A percentile compares a stretch with the other conserved stretches of the same genome.
These are phyloP conservation scores for Avahi laniger DNA, from an alignment of 2,797 vertebrate species.

Conservation along the genomic window DNA sequence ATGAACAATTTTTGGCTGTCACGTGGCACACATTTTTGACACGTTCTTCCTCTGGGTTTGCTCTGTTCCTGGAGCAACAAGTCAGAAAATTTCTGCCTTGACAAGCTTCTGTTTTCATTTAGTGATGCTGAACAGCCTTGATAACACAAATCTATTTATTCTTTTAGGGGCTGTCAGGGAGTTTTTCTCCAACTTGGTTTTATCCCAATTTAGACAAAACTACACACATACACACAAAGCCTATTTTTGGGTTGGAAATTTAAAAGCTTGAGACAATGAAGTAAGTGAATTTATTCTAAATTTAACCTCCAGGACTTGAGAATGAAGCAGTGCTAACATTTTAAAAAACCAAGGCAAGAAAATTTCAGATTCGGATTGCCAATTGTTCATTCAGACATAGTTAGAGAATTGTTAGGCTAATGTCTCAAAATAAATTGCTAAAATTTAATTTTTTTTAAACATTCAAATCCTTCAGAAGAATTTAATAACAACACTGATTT, in stretches of 20 bases:
- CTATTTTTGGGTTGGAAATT: slow-evolving; percentile 26
- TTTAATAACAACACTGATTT: slow-evolving; percentile 16
- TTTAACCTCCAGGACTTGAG: background rate
- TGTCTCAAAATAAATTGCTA: slow-evolving; percentile 31
- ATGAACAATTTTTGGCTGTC: background rate
- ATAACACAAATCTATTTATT: background rate
- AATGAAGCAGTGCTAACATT: background rate
- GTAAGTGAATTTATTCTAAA: slow-evolving; percentile 22
- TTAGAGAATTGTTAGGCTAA: background rate
- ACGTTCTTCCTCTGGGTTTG: background rate
- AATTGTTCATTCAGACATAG: background rate
- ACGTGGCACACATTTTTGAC: background rate
- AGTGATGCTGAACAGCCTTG: background rate
- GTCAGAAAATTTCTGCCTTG: background rate
- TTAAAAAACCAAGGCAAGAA: background rate
- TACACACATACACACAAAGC: too few species aligned
- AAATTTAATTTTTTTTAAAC: slow-evolving; percentile 16
- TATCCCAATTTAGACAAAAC: slow-evolving; percentile 5
- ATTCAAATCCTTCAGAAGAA: background rate
- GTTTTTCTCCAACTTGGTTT: background rate
- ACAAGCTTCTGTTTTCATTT: background rate
- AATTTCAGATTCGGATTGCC: background rate
- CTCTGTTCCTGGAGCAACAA: background rate
- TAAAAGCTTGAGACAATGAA: slow-evolving; percentile 33
- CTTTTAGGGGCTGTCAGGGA: background rate